phyloP scores from a whole-genome alignment of 1,140 invertebrate genomes.

The Ephestia elutella region DNA sequence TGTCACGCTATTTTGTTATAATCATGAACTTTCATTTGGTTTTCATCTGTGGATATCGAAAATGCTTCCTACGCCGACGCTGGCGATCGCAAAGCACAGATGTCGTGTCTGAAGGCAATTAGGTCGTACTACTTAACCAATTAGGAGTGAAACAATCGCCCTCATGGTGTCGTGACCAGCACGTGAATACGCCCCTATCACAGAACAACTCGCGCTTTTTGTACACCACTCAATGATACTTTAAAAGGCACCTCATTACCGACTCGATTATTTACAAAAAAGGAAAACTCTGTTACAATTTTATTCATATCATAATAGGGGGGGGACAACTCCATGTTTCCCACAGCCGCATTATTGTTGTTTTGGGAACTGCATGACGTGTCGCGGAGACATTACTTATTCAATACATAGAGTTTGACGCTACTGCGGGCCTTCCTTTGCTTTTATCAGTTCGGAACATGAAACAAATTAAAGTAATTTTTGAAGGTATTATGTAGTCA shows the following conservation, averaged over 20 bases:
- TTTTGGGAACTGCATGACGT: slow-evolving; percentile 43
- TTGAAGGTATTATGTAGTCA: slow-evolving; percentile 13
- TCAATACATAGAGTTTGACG: slow-evolving; percentile 25
- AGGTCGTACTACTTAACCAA: slow-evolving; percentile 66
- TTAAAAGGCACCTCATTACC: slow-evolving; percentile 64
- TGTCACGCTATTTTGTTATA: too few relatives aligned
- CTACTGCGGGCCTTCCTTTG: slow-evolving; percentile 27
- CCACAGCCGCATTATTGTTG: slow-evolving; percentile 52
- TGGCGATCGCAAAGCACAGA: slow-evolving; percentile 8
- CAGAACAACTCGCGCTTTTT: slow-evolving; percentile 45
- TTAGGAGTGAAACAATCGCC: slow-evolving; percentile 70
- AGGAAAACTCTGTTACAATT: slow-evolving; percentile 39
- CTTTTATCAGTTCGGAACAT: slow-evolving; percentile 26
- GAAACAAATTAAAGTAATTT: slow-evolving; percentile 42
- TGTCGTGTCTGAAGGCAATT: slow-evolving; percentile 62
- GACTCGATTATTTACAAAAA: slow-evolving; percentile 53
- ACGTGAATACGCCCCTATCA: slow-evolving; percentile 70
- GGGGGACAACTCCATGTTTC: slow-evolving; percentile 66
- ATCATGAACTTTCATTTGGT: too few relatives aligned
- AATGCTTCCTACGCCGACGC: too few relatives aligned
- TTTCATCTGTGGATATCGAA: too few relatives aligned
- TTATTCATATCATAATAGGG: slow-evolving; percentile 43
- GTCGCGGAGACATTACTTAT: slow-evolving; percentile 47
- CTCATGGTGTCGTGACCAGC: slow-evolving; percentile 37
- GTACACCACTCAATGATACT: slow-evolving; percentile 57